Percentiles rank a stretch among this genome's conserved stretches.
Conservation (phyloP, 2,113 vertebrate species). For the Odontophorus gujanensis region DNA sequence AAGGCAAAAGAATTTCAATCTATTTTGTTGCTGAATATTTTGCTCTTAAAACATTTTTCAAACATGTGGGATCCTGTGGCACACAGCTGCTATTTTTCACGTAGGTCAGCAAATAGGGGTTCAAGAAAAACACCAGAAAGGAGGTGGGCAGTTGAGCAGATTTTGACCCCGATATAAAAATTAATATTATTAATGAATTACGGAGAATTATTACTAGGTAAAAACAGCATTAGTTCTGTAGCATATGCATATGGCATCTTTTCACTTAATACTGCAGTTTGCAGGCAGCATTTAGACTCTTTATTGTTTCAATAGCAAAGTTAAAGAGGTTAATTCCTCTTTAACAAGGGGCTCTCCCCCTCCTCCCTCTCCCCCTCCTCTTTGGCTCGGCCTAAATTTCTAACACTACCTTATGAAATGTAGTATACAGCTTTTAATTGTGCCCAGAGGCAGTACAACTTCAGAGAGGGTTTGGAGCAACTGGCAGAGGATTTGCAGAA, state of each 20-base stretch:
- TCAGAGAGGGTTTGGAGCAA: constrained; percentile 78
- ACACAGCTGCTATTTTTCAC: not conserved
- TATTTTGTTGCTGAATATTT: constrained; percentile 32
- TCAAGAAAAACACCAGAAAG: not conserved
- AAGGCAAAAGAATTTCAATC: not conserved
- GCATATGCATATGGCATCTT: not conserved
- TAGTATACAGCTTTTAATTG: constrained; percentile 83
- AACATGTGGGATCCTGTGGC: rapidly evolving
- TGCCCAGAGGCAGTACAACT: constrained; percentile 82
- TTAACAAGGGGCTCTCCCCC: constrained; percentile 61
- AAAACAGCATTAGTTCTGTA: not conserved
- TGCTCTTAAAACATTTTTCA: not conserved
- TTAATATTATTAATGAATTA: not conserved
- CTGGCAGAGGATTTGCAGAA: constrained; percentile 76
- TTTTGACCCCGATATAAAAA: not conserved
- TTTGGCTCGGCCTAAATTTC: constrained; percentile 80
- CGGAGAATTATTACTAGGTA: constrained; percentile 7
- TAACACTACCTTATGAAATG: constrained; percentile 80
- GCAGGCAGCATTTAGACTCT: constrained; percentile 17
- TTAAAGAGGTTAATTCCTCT: constrained; percentile 75
- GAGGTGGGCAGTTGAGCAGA: not conserved
- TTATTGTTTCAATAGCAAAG: constrained; percentile 61
- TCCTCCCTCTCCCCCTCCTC: constrained; percentile 14
- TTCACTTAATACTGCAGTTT: not conserved
- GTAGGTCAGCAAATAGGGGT: not conserved